Evolutionary conservation across 2,888 invertebrate genomes (phyloP).

Genomic region (Pecten maximus): DNA sequence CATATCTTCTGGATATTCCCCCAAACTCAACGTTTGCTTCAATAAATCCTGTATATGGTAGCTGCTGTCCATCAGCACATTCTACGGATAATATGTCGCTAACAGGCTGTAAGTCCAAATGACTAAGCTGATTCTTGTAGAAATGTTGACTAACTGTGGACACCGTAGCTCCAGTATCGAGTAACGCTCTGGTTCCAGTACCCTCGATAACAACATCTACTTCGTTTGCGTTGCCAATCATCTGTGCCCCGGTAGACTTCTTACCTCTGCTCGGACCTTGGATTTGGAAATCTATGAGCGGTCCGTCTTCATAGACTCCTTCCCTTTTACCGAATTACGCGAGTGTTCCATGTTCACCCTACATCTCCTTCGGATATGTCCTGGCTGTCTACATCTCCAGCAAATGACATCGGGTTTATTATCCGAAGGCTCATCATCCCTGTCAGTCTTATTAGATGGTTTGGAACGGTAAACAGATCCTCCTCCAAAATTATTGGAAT

Average conservation of each 20-base stretch:
- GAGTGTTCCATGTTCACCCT: neutral
- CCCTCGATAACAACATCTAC: neutral
- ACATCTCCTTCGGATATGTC: neutral
- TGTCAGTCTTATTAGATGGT: neutral
- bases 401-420: neutral
- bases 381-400: neutral
- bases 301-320: neutral
- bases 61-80: constrained; percentile 19
- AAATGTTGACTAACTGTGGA: neutral
- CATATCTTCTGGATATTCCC: too few relatives aligned
- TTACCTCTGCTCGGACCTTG: neutral
- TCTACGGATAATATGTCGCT: neutral
- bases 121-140: neutral
- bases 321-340: neutral
- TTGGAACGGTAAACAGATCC: neutral
- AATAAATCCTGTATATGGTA: neutral
- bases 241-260: neutral
- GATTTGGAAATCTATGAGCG: neutral
- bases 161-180: neutral
- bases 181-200: neutral
- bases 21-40: too few relatives aligned
- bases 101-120: neutral
- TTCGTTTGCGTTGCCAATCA: neutral
- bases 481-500: neutral
- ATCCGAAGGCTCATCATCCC: neutral